These are phyloP conservation scores for Athetis lepigone DNA, from an alignment of 2,888 invertebrate species.

Conservation along the genomic window DNA sequence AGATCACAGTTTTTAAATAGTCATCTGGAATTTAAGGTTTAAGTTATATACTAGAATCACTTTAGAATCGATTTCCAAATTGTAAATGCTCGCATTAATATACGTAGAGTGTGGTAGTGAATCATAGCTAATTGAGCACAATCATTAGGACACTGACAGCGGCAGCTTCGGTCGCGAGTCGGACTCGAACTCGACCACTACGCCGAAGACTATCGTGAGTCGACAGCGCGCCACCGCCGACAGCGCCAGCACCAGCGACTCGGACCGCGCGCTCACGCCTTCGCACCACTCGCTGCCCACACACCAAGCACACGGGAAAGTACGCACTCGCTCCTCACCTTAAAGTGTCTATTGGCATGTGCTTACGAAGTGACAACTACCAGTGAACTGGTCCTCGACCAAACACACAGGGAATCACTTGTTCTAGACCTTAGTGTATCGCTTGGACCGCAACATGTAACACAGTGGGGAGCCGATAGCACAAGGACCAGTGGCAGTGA, in stretches of 20 bases:
- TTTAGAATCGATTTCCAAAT: not conserved
- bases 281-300: slow-evolving; percentile 79
- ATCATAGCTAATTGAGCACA: slow-evolving; percentile 29
- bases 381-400: too few species aligned
- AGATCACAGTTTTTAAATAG: slow-evolving; percentile 4
- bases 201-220: slow-evolving; percentile 93
- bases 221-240: slow-evolving; percentile 88
- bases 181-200: slow-evolving; percentile 94
- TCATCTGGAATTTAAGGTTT: not conserved
- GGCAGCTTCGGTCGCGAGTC: slow-evolving; percentile 94
- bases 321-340: slow-evolving; percentile 32
- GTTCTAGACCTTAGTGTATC: not conserved
- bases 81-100: not conserved
- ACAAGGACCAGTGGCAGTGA: not conserved
- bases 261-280: slow-evolving; percentile 90
- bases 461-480: not conserved
- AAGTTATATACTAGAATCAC: not conserved
- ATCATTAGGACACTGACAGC: slow-evolving; percentile 85
- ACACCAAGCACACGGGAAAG: slow-evolving; percentile 62
- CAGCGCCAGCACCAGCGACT: slow-evolving; percentile 88
- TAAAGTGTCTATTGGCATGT: too few species aligned
- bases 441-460: not conserved
- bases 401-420: too few species aligned
- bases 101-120: slow-evolving; percentile 27
- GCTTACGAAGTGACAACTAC: too few species aligned